Conservation (phyloP, 2,797 vertebrate species). For the Poeciliopsis presidionis region DNA sequence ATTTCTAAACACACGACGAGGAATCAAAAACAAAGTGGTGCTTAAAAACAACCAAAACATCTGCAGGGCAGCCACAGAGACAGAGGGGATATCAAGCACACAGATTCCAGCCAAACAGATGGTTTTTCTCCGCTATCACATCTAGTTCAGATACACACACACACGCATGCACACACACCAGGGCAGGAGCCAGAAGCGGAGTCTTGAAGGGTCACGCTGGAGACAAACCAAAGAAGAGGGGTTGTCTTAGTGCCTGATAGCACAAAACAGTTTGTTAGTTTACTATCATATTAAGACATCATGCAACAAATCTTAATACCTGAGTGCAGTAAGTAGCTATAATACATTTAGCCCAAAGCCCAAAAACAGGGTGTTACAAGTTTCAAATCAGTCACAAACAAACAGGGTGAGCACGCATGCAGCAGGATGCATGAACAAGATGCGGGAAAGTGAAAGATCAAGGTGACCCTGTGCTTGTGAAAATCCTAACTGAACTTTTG, state of each 20-base stretch:
- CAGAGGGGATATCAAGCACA: slow-evolving; percentile 56
- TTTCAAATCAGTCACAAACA: slow-evolving; percentile 21
- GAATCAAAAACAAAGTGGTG: slow-evolving; percentile 72
- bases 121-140: slow-evolving; percentile 73
- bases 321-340: background rate
- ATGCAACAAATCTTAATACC: slow-evolving; percentile 4
- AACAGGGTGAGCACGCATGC: slow-evolving; percentile 1
- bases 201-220: slow-evolving; percentile 36
- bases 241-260: slow-evolving; percentile 21
- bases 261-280: slow-evolving; percentile 14
- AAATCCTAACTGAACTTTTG: slow-evolving; percentile 28
- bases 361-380: background rate
- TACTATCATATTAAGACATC: background rate
- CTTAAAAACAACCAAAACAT: slow-evolving; percentile 78
- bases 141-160: slow-evolving; percentile 47
- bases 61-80: slow-evolving; percentile 60
- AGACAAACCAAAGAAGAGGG: slow-evolving; percentile 24
- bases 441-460: background rate
- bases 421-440: slow-evolving; percentile 13
- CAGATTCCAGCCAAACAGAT: slow-evolving; percentile 68
- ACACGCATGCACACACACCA: slow-evolving; percentile 27
- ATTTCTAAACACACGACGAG: slow-evolving; percentile 69
- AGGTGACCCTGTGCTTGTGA: slow-evolving; percentile 13
- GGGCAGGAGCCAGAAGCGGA: slow-evolving; percentile 23
- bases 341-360: background rate